Evolutionary conservation across 2,797 vertebrate genomes (phyloP).

Genomic region (Saxicola maurus): DNA sequence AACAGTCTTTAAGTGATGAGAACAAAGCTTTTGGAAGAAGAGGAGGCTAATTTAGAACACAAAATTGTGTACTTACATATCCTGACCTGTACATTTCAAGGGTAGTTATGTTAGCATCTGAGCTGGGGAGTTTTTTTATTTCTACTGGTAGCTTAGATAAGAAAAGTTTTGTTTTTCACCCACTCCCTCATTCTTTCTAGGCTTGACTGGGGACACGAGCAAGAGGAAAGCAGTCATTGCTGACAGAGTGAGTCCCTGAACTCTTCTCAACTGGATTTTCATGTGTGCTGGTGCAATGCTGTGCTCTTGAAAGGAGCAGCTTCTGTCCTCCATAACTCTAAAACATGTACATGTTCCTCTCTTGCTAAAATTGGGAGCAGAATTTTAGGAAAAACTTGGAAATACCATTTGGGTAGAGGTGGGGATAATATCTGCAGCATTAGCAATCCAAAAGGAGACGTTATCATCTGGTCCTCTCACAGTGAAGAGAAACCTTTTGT

Average conservation of each 20-base stretch:
- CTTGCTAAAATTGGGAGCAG: not conserved
- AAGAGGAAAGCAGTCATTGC: conserved; percentile 87
- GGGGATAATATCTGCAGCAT: not conserved
- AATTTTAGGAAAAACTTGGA: not conserved
- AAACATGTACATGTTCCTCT: not conserved
- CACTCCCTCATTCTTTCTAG: conserved; percentile 54
- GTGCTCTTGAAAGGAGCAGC: not conserved
- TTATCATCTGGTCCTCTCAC: not conserved
- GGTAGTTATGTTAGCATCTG: not conserved
- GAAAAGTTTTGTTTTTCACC: not conserved
- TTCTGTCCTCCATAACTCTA: not conserved
- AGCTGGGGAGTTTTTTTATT: not conserved
- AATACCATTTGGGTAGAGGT: not conserved
- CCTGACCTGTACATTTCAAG: not conserved
- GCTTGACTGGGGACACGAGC: conserved; percentile 84
- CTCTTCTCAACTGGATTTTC: not conserved
- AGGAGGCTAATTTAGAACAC: not conserved
- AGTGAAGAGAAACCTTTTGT: not conserved
- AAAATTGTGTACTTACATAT: not conserved
- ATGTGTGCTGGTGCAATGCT: not conserved
- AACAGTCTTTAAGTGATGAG: not conserved
- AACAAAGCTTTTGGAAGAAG: not conserved
- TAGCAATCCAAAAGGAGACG: not conserved
- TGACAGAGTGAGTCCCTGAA: conserved; percentile 83
- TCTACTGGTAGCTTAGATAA: not conserved